Base-by-base conservation (phyloP, 1,140 invertebrate species). In the Teleogryllus occipitalis region DNA sequence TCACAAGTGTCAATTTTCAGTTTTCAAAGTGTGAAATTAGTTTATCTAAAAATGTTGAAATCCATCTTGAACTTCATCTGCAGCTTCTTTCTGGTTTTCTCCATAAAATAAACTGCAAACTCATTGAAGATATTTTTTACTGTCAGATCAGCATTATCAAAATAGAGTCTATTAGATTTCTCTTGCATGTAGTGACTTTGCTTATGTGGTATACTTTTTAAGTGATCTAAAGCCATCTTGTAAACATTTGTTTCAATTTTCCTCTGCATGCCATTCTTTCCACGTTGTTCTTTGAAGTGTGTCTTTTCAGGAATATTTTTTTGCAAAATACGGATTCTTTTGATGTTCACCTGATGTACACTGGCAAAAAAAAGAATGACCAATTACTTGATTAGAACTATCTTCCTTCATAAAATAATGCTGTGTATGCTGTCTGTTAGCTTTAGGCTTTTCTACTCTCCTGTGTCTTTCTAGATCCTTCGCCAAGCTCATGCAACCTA, bases 181-280 rank as follows among this genome's bases (percentile, higher is more conserved):
- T 6, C 65, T 72, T 72, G 65, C 2, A 3, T 72, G n/a, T 6
- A 72, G 65, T 72, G 65, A 72, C 6, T 72, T 72, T 72, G 14
- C 65, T 72, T 72, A 72, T 6, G 65, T 6, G 1, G n/a, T 72
- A 72, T 72, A 72, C 65, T 72, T 72, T 72, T 72, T 72, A 72
- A 72, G 65, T 3, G 14, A 72, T 72, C 65, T 72, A 72, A 72
- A 72, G 65, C 1, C 65, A 72, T 72, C 65, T 72, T n/a, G 65
- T 72, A 72, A 72, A 72, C 65, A 72, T 72, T n/a, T 72, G 65
- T 72, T 72, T 72, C 65, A 72, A 72, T 72, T 72, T 72, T 72
- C n/a, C 65, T 72, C 6, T 72, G 65, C n/a, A 72, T 39, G 65
- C 6, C 14, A n/a, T 72, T 1, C 65, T 15, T 6, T 72, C 65